A percentile compares a stretch with the other conserved stretches of the same genome.
Evolutionary conservation across 2,113 vertebrate genomes (phyloP).

Genomic region (Neofelis nebulosa): DNA sequence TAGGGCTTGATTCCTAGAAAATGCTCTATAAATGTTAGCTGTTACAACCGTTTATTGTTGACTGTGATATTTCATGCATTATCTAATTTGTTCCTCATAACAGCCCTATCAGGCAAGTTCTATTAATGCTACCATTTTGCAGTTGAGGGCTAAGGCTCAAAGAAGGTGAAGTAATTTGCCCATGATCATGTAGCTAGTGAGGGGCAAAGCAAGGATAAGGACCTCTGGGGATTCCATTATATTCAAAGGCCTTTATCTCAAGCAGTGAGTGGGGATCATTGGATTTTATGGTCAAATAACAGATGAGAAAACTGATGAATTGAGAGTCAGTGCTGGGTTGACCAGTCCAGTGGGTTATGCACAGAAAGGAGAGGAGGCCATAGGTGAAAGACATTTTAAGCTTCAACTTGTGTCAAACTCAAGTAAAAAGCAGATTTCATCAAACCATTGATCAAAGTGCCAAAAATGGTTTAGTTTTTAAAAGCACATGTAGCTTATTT

Average conservation of each 20-base stretch:
- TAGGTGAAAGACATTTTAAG: neutral
- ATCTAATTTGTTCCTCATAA: neutral
- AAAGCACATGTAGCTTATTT: conserved; percentile 56
- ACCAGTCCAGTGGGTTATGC: neutral
- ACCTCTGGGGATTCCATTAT: neutral
- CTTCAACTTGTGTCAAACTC: neutral
- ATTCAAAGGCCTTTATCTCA: neutral
- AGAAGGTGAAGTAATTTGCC: conserved; percentile 17
- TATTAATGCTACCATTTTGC: neutral
- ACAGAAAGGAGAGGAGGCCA: neutral
- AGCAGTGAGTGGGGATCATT: neutral
- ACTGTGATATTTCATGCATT: neutral
- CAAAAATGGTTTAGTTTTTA: conserved; percentile 51
- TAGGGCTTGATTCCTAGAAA: neutral
- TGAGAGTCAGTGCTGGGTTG: neutral
- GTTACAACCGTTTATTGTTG: neutral
- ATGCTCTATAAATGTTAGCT: neutral
- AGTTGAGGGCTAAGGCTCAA: neutral
- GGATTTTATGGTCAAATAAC: neutral
- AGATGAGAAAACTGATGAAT: neutral
- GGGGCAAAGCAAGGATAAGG: neutral
- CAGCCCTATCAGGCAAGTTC: neutral
- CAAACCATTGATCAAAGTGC: conserved; percentile 56
- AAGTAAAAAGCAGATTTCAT: conserved; percentile 52
- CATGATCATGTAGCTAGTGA: neutral